phyloP scores from a whole-genome alignment of 1,140 invertebrate genomes.

The Drosophila nebulosa region DNA sequence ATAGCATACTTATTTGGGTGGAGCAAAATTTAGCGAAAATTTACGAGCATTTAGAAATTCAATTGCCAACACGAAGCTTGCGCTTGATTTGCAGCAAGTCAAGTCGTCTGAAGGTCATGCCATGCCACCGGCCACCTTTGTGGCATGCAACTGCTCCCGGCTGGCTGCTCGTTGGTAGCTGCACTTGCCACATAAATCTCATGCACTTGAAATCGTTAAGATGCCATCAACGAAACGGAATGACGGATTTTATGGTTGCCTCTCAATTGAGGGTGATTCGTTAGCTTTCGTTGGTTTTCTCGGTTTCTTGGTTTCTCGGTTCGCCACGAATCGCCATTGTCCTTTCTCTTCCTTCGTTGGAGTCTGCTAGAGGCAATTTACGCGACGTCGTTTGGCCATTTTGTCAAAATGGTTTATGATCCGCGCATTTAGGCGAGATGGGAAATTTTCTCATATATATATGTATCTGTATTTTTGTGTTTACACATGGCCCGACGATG shows the following conservation, averaged over 20 bases:
- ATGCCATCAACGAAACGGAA: background rate
- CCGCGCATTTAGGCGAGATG: background rate
- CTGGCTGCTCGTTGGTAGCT: background rate
- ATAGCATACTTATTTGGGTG: too few species aligned
- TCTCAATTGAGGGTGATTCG: background rate
- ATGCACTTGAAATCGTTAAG: constrained; percentile 24
- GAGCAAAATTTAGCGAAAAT: background rate
- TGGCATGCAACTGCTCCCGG: background rate
- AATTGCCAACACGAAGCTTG: background rate
- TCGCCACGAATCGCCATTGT: background rate
- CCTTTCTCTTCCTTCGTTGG: background rate
- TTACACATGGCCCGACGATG: background rate
- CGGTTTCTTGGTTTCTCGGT: constrained; percentile 32
- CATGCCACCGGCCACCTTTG: background rate
- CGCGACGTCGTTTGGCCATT: constrained; percentile 28
- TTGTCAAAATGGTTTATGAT: constrained; percentile 61
- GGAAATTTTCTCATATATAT: background rate
- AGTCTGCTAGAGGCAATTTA: constrained; percentile 42
- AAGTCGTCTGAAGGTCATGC: constrained; percentile 28
- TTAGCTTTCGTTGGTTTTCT: constrained; percentile 15
- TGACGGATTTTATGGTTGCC: background rate
- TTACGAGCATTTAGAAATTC: background rate
- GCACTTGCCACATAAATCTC: constrained; percentile 24
- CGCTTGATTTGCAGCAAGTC: constrained; percentile 36
- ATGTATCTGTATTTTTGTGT: background rate